These are phyloP conservation scores for Linnaemya tessellans DNA, from an alignment of 2,888 invertebrate species.

Conservation along the genomic window DNA sequence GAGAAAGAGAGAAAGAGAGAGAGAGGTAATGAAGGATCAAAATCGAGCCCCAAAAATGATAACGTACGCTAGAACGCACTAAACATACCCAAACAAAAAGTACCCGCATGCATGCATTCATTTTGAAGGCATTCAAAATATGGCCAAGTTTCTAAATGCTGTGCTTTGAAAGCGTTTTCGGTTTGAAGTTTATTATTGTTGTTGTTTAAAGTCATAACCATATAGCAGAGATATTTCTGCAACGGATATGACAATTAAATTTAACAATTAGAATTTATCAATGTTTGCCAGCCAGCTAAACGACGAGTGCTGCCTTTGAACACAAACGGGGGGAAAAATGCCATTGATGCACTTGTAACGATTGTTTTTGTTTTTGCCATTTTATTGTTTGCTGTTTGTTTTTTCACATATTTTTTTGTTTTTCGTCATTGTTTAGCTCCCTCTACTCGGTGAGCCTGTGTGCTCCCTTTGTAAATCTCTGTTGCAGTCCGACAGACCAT, in stretches of 20 bases:
- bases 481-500: constrained; percentile 25
- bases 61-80: neutral
- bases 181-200: constrained; percentile 40
- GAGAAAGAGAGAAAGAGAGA: too few relatives aligned
- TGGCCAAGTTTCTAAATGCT: constrained; percentile 33
- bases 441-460: constrained; percentile 38
- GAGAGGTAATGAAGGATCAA: too few relatives aligned
- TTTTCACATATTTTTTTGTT: neutral
- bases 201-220: constrained; percentile 62
- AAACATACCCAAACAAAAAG: neutral
- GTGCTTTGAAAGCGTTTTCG: constrained; percentile 52
- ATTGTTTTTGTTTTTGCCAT: constrained; percentile 54
- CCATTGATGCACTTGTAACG: constrained; percentile 64
- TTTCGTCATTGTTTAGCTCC: constrained; percentile 50
- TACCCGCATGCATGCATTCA: too few relatives aligned
- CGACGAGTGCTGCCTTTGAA: constrained; percentile 47
- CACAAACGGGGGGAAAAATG: constrained; percentile 17
- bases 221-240: constrained; percentile 71
- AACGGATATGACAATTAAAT: constrained; percentile 81
- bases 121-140: constrained; percentile 17
- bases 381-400: neutral
- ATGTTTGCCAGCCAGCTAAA: constrained; percentile 73
- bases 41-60: neutral
- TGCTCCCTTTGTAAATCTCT: constrained; percentile 39
- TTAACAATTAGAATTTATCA: constrained; percentile 82